phyloP scores from a whole-genome alignment of 2,797 vertebrate species.

The Adelosebastes latens region DNA sequence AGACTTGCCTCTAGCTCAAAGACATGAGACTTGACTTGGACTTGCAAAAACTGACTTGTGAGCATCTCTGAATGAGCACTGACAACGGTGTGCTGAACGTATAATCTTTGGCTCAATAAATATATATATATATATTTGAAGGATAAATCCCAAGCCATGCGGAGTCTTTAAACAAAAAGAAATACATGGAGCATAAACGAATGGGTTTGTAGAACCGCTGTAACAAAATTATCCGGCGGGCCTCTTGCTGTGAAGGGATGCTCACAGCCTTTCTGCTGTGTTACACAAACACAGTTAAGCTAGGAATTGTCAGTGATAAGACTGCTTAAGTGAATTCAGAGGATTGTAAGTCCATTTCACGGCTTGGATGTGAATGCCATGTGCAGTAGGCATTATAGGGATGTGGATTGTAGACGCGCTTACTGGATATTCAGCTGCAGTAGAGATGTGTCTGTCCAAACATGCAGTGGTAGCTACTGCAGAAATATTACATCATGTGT shows the following conservation, averaged over 20 bases:
- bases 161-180: neutral
- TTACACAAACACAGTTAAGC: slow-evolving; percentile 21
- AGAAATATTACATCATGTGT: neutral
- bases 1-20: too few relatives aligned
- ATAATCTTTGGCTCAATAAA: too few relatives aligned
- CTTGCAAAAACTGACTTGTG: too few relatives aligned
- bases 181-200: neutral
- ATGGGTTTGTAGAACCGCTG: neutral
- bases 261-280: neutral
- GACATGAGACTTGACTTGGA: too few relatives aligned
- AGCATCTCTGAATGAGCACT: too few relatives aligned
- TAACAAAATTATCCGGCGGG: neutral
- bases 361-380: neutral
- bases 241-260: neutral
- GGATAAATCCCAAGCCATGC: neutral
- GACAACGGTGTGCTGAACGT: neutral
- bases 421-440: slow-evolving; percentile 4
- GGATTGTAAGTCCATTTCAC: slow-evolving; percentile 28
- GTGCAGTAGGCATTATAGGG: neutral
- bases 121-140: neutral
- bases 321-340: slow-evolving; percentile 34
- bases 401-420: neutral
- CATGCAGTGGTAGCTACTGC: neutral
- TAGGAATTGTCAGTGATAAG: slow-evolving; percentile 2
- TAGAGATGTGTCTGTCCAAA: neutral